Base-by-base conservation (phyloP, 2,888 invertebrate genomes). In the Eilema depressum region DNA sequence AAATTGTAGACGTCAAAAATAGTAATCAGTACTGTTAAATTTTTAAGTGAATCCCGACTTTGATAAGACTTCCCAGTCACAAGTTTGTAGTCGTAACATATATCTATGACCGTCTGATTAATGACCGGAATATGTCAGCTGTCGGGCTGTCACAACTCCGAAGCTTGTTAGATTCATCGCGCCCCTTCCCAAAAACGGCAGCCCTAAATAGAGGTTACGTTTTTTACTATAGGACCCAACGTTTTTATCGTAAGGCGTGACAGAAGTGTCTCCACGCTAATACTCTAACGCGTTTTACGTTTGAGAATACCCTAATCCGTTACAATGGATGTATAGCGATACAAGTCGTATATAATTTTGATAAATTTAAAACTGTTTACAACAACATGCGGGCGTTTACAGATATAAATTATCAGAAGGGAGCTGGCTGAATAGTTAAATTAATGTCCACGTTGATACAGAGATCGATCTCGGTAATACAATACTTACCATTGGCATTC, bases 61-160 rank as follows among this genome's bases (percentile, higher is more conserved):
- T 78, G 84, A 87, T 86, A 81, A 85, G 74, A 73, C 81, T 83
- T 78, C 81, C 80, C 84, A 83, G 84, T 85, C 84, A 82, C 85
- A 83, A 77, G 83, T 80, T 84, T 85, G 86, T 86, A 89, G 84
- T 83, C 85, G 86, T 85, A 86, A 88, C 89, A 88, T 91, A 89
- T 88, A 91, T 91, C 91, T 88, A 89, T 90, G 91, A 88, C 89
- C 87, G 83, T 82, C 86, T 93, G 94, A 95, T 94, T 93, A 94
- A 95, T 93, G 93, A 90, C 88, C 85, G 86, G 91, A 90, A 94
- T 95, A 93, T 93, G 93, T 95, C 95, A 93, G 89, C 92, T 92
- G 94, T 93, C 94, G 87, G 90, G 88, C 90, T 93, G 94, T 94
- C 94, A 94, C 95, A 94, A 94, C 93, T 91, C 87, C 84, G 88